phyloP scores from a whole-genome alignment of 2,797 vertebrate species.

The Phylloscopus collybita region DNA sequence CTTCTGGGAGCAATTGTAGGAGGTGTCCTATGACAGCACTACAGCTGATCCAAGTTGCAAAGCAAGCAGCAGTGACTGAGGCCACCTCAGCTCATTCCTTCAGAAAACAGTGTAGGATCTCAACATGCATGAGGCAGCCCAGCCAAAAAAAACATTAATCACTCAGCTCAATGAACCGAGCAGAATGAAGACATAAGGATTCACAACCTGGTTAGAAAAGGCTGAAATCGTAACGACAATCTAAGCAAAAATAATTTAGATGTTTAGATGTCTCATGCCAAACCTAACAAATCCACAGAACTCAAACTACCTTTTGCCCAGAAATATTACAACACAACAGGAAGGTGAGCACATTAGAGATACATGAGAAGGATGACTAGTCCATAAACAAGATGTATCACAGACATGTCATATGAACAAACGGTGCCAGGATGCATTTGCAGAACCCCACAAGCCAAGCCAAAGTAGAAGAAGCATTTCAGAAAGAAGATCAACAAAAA shows the following conservation, averaged over 20 bases:
- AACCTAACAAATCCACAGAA: not conserved
- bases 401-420: not conserved
- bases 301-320: not conserved
- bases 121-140: accelerated
- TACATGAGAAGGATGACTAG: not conserved
- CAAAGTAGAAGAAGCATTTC: not conserved
- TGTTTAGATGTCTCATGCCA: not conserved
- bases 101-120: not conserved
- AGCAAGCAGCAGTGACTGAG: not conserved
- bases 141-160: accelerated
- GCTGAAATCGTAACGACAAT: not conserved
- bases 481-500: not conserved
- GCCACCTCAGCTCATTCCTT: not conserved
- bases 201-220: not conserved
- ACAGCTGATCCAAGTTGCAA: not conserved
- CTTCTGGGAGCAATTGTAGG: not conserved
- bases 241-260: not conserved
- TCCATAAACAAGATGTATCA: not conserved
- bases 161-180: not conserved
- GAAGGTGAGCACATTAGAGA: not conserved
- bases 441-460: not conserved
- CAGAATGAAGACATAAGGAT: not conserved
- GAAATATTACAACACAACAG: not conserved
- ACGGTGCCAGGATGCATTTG: not conserved
- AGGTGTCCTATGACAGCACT: not conserved